Evolutionary conservation across 2,797 vertebrate genomes (phyloP).

Genomic region (Silurus aristotelis): DNA sequence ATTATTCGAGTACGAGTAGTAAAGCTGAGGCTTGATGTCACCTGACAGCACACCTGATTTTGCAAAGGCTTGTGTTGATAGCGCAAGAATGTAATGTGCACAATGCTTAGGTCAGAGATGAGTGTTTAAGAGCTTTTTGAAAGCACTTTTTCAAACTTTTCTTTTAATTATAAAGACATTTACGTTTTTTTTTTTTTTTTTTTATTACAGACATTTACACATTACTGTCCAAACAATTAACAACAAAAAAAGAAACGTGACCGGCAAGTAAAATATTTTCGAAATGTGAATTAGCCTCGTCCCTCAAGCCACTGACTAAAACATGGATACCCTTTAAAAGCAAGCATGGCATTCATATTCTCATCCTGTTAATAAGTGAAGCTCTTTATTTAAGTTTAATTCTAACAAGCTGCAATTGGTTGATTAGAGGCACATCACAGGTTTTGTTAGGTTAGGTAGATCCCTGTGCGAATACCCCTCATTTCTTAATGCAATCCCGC

Average conservation of each 20-base stretch:
- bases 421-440: slow-evolving; percentile 32
- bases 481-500: slow-evolving; percentile 58
- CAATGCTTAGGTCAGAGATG: slow-evolving; percentile 12
- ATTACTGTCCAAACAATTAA: neutral
- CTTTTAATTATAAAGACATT: neutral
- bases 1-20: slow-evolving; percentile 22
- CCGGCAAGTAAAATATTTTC: neutral
- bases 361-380: slow-evolving; percentile 18
- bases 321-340: slow-evolving; percentile 50
- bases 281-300: slow-evolving; percentile 3
- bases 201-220: neutral
- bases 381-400: slow-evolving; percentile 41
- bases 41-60: slow-evolving; percentile 47
- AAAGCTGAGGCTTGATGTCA: slow-evolving; percentile 42
- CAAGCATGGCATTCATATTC: slow-evolving; percentile 29
- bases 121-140: slow-evolving; percentile 20
- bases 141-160: neutral
- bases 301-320: slow-evolving; percentile 7
- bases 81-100: slow-evolving; percentile 36
- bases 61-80: slow-evolving; percentile 23
- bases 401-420: slow-evolving; percentile 26
- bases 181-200: neutral
- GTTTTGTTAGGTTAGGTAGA: slow-evolving; percentile 30
- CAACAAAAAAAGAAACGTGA: neutral
- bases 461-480: slow-evolving; percentile 47